Percentiles rank a stretch among this genome's conserved stretches.
Evolutionary conservation across 2,113 vertebrate species (phyloP).

Genomic region (Varanus komodoensis): DNA sequence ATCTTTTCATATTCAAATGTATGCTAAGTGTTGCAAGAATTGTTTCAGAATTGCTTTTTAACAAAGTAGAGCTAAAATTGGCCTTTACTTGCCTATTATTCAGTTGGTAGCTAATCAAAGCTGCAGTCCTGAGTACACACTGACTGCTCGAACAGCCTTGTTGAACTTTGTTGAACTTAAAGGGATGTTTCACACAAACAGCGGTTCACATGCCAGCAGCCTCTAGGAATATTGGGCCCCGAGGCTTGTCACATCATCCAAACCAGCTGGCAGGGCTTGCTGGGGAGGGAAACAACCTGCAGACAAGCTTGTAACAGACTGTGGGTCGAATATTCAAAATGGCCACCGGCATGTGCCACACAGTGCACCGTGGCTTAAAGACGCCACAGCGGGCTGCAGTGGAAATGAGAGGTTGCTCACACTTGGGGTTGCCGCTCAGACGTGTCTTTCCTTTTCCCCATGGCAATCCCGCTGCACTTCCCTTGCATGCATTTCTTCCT

Average conservation of each 20-base stretch:
- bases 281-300: no score
- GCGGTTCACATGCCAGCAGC: no score
- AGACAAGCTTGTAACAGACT: no score
- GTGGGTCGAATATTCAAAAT: no score
- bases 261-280: no score
- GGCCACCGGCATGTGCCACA: no score
- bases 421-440: no score
- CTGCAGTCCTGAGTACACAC: neutral
- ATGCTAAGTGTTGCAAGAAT: constrained; percentile 54
- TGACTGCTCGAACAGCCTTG: neutral
- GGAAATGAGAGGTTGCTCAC: no score
- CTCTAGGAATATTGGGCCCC: no score
- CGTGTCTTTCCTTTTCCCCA: neutral
- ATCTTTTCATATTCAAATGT: constrained; percentile 77
- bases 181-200: neutral
- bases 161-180: neutral
- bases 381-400: no score
- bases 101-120: neutral
- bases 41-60: constrained; percentile 27
- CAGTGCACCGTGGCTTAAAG: no score
- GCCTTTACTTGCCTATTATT: constrained; percentile 58
- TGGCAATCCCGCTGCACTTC: neutral
- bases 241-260: no score
- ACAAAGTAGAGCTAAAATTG: constrained; percentile 46
- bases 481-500: neutral